These are phyloP conservation scores for Microcebus murinus DNA, from an alignment of 2,113 vertebrate species.

Conservation along the genomic window DNA sequence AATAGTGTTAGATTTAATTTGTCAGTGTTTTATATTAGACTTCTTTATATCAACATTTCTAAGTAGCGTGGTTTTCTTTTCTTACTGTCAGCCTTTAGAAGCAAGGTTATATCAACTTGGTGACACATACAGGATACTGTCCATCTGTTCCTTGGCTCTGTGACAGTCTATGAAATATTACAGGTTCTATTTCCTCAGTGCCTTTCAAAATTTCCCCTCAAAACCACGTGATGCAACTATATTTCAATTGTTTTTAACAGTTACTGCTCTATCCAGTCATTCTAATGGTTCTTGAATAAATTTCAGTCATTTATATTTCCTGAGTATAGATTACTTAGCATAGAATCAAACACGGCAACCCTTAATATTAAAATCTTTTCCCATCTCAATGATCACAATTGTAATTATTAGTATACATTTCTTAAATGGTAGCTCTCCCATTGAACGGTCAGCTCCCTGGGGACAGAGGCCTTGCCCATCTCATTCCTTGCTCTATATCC, in stretches of 20 bases:
- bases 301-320: background rate
- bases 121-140: background rate
- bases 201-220: background rate
- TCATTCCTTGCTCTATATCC: background rate
- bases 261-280: background rate
- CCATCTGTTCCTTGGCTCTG: slow-evolving; percentile 16
- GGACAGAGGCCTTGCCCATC: background rate
- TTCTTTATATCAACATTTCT: background rate
- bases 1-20: background rate
- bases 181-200: background rate
- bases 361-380: background rate
- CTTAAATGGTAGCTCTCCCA: background rate
- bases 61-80: background rate
- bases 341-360: background rate
- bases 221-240: background rate
- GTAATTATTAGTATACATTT: background rate
- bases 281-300: slow-evolving; percentile 30
- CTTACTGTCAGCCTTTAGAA: background rate
- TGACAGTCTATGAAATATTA: background rate
- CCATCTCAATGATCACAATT: background rate
- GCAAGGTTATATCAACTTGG: background rate
- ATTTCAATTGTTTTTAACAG: background rate
- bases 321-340: background rate
- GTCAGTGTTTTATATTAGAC: background rate
- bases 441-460: background rate